Evolutionary conservation across 2,797 vertebrate species (phyloP), one percentile per base, ranked within the genome.

Genomic region (Schizopygopsis pylzovi): DNA sequence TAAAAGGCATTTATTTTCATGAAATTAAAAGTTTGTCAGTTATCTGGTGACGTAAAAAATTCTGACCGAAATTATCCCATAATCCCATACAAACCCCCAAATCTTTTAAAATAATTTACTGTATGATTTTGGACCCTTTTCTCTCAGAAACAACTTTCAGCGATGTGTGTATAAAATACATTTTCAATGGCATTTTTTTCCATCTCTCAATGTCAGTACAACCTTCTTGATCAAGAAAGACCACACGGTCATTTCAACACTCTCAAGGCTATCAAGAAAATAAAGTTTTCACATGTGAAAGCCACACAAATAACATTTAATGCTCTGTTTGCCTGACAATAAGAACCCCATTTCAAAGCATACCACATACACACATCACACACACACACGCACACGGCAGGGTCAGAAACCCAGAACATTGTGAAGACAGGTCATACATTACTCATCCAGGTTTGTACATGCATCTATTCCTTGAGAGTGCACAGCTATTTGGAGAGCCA

Each of bases 401-500:
- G 65, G 90, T 89, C 85, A 82, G 84, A 90, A 82, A 81, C 82
- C 61, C 79, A 81, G 20, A 81, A 81, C 79, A 52, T 67, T 52
- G 63, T 81, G 45, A 67, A 70, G 89, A 90, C 78, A 88, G 94
- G 92, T 93, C 93, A 94, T 92, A 93, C 92, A 92, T 96, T 95
- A 94, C 93, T 95, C 90, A 93, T 88, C 89, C 91, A 92, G 92
- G 92, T 95, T 93, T 92, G 93, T 92, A 95, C 92, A 93, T 92
- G 92, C 90, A 91, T 92, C 91, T 95, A 88, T 96, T 95, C 94
- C 95, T 94, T 91, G 94, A 92, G 93, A 91, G 92, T 90, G 87
- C 89, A 92, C 91, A 89, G 91, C 90, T 94, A 88, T 96, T 94
- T 90, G 94, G 89, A 94, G 93, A 95, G 92, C 93, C 93, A 92